Evolutionary conservation across 2,113 vertebrate genomes (phyloP).

Genomic region (Casuarius casuarius): DNA sequence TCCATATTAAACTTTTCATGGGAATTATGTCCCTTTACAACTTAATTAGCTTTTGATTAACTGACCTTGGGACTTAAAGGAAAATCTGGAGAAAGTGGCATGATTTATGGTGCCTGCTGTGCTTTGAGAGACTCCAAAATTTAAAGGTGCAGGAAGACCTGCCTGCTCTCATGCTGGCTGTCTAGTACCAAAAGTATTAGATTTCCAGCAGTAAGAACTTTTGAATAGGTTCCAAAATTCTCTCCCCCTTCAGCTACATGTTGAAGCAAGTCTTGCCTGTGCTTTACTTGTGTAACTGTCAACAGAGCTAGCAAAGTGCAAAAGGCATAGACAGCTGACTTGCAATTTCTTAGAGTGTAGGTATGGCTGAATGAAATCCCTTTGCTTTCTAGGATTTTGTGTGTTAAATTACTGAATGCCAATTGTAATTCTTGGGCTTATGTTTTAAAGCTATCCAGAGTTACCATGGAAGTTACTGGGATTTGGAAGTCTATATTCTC

Average conservation of each 20-base stretch:
- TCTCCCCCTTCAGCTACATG: background rate
- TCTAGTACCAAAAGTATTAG: background rate
- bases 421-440: background rate
- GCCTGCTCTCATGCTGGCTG: background rate
- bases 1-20: slow-evolving; percentile 39
- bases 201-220: background rate
- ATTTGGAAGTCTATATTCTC: background rate
- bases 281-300: background rate
- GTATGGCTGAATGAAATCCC: background rate
- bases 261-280: background rate
- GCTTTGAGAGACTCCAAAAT: background rate
- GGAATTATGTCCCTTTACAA: slow-evolving; percentile 72
- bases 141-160: background rate
- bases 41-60: background rate
- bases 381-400: background rate
- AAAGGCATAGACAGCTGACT: background rate
- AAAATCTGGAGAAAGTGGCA: background rate
- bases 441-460: background rate
- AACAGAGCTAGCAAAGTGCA: background rate
- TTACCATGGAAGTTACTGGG: background rate
- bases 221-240: background rate
- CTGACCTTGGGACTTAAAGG: slow-evolving; percentile 25
- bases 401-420: background rate
- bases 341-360: background rate
- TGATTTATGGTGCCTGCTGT: background rate